Conservation (phyloP, 2,888 invertebrate species). For the Morpho deidamia region DNA sequence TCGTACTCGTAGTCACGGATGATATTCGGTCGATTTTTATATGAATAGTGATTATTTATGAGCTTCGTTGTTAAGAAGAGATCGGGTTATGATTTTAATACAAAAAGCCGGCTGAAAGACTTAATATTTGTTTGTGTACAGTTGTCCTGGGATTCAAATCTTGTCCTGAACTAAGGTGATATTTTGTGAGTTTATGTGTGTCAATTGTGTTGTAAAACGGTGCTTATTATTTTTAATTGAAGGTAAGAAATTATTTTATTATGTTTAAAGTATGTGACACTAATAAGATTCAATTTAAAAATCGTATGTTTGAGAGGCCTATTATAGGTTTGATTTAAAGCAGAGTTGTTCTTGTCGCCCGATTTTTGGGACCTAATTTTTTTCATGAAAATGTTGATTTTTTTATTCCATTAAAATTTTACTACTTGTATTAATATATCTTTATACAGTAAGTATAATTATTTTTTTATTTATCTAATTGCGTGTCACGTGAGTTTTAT, state of each 20-base stretch:
- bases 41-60: constrained; percentile 58
- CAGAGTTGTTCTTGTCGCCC: not conserved
- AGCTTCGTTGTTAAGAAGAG: constrained; percentile 41
- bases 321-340: not conserved
- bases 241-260: constrained; percentile 39
- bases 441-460: too few species aligned
- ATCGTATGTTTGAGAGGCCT: constrained; percentile 8
- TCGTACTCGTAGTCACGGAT: constrained; percentile 71
- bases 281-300: constrained; percentile 28
- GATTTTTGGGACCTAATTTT: too few species aligned
- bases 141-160: constrained; percentile 45
- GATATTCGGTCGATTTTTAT: constrained; percentile 53
- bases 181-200: constrained; percentile 62
- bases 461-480: too few species aligned
- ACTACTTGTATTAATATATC: too few species aligned
- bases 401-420: not conserved
- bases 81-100: constrained; percentile 48
- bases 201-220: constrained; percentile 50
- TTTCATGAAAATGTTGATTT: not conserved
- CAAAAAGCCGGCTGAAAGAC: constrained; percentile 41
- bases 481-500: too few species aligned
- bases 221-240: constrained; percentile 38
- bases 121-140: constrained; percentile 52
- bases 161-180: constrained; percentile 46
- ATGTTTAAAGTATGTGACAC: not conserved